Evolutionary conservation across 2,113 vertebrate genomes (phyloP).

Genomic region (Calcarius ornatus): DNA sequence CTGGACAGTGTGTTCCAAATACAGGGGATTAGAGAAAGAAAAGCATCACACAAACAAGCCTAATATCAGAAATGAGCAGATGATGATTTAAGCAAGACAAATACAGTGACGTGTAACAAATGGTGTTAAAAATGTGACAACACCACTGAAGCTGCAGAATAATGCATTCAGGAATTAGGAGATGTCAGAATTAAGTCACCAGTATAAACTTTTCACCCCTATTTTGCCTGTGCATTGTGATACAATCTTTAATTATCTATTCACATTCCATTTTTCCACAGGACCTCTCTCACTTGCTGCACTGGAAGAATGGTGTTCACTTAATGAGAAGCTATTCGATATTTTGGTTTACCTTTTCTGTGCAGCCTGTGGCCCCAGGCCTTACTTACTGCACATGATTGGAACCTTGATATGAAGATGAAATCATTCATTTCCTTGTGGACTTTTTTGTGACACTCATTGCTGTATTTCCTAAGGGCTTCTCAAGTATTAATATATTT

Average conservation of each 20-base stretch:
- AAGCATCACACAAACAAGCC: background rate
- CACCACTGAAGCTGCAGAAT: background rate
- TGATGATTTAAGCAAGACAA: background rate
- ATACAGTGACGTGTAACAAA: background rate
- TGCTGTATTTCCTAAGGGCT: background rate
- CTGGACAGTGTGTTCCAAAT: conserved; percentile 22
- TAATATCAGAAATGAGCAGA: background rate
- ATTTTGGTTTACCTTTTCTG: conserved; percentile 30
- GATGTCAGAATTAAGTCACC: background rate
- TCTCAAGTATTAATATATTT: conserved; percentile 35
- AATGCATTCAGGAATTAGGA: background rate
- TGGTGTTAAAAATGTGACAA: background rate
- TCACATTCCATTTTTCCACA: background rate
- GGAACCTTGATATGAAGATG: conserved; percentile 29
- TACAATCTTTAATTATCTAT: conserved; percentile 35
- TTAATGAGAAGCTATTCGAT: background rate
- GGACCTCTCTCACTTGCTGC: background rate
- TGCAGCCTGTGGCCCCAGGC: background rate
- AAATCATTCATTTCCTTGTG: background rate
- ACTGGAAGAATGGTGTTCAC: background rate
- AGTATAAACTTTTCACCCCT: background rate
- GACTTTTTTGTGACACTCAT: background rate
- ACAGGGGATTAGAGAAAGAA: background rate
- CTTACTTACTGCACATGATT: background rate
- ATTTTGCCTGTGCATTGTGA: background rate